phyloP scores from a whole-genome alignment of 2,797 vertebrate species.

The Trachops cirrhosus region DNA sequence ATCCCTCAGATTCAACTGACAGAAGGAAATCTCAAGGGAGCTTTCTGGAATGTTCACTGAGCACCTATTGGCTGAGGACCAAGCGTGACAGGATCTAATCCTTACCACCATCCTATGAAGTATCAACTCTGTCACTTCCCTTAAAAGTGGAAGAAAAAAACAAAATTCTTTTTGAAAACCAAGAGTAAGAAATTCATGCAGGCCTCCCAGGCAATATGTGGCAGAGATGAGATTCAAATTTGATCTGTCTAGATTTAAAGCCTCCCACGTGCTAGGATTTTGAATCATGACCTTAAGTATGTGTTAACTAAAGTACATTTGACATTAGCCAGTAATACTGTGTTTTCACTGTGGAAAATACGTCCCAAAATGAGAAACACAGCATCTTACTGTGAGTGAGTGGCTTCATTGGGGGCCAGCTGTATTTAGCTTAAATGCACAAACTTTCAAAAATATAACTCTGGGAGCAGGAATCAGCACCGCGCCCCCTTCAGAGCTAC shows the following conservation, averaged over 20 bases:
- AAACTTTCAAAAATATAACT: background rate
- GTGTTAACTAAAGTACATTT: background rate
- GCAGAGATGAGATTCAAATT: background rate
- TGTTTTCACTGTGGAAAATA: background rate
- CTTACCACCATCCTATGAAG: background rate
- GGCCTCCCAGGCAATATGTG: background rate
- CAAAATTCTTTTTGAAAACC: background rate
- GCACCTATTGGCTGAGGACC: background rate
- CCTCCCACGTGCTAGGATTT: background rate
- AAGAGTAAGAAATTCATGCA: background rate
- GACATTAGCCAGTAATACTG: background rate
- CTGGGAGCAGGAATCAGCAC: background rate
- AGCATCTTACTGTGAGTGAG: background rate
- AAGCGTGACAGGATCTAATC: background rate
- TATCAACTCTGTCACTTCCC: no score
- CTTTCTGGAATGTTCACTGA: background rate
- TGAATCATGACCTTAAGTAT: background rate
- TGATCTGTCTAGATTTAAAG: background rate
- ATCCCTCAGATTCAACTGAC: background rate
- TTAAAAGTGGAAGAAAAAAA: background rate
- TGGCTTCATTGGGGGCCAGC: background rate
- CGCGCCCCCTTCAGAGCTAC: conserved; percentile 75
- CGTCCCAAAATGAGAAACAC: background rate
- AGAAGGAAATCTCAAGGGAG: background rate
- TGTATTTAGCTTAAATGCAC: background rate